These are phyloP conservation scores for Intellagama lesueurii DNA, from an alignment of 2,797 vertebrate species.

Conservation along the genomic window DNA sequence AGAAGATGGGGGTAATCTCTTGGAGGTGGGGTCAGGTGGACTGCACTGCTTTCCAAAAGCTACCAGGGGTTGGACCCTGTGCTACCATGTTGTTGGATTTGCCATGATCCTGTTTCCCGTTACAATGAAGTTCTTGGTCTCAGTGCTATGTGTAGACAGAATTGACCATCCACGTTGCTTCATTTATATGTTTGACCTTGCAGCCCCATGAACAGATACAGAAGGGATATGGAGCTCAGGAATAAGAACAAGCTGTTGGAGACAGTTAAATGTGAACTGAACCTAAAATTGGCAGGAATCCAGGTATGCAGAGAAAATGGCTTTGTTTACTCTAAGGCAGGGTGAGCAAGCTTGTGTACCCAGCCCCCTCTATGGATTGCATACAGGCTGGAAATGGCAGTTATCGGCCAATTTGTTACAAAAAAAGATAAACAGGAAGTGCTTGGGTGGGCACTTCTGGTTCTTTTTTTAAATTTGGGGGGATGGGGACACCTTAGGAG, in stretches of 20 bases:
- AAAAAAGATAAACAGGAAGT: no score
- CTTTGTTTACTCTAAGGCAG: not conserved
- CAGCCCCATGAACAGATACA: slow-evolving; percentile 79
- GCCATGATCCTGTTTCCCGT: not conserved
- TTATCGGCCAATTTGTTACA: no score
- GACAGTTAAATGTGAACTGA: slow-evolving; percentile 80
- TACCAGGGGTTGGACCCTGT: not conserved
- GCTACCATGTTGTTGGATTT: not conserved
- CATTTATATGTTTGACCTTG: slow-evolving; percentile 28
- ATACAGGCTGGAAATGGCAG: no score
- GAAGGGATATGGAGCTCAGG: slow-evolving; percentile 83
- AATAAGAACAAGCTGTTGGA: slow-evolving; percentile 83
- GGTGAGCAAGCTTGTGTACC: no score
- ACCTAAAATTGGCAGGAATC: slow-evolving; percentile 77
- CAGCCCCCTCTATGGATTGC: no score
- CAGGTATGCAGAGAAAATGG: slow-evolving; percentile 74
- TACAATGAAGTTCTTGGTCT: not conserved
- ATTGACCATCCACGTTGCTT: not conserved
- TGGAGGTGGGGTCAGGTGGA: not conserved
- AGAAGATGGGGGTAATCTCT: not conserved
- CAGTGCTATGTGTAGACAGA: not conserved
- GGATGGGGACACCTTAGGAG: no score
- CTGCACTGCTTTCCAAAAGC: not conserved
- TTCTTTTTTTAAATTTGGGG: no score
- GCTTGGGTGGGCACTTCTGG: no score